Base-by-base conservation (phyloP, 1,140 invertebrate species). In the Hormaphis cornu region DNA sequence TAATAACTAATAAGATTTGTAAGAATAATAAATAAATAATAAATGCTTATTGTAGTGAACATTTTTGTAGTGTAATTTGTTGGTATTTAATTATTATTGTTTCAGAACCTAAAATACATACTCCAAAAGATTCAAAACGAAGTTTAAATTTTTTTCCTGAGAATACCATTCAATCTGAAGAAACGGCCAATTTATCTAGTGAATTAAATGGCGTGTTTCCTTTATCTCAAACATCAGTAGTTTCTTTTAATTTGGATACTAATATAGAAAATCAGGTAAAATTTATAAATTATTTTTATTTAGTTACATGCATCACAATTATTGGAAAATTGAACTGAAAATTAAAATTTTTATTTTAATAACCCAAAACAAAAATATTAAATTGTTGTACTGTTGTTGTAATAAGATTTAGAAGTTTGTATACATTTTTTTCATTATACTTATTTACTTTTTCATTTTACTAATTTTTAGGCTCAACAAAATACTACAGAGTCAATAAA, bases 81-180 rank as follows among this genome's bases (percentile, higher is more conserved):
- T 4, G 4, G 30, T 9, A 6, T 6, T 44, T n/a, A 3, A 44
- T 4, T 44, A 28, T 63, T 63, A 20, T 63, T 30, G 7, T 40
- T 46, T 48, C 66, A 33, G 56, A 22, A 20, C 3, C 33, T 6
- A 70, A 59, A 58, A 24, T 54, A 26, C 33, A 42, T 44, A 26
- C 59, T 37, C 20, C 52, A 53, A 71, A 70, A 54, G 74, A 73
- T 69, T 70, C 72, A 40, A 73, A 73, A 72, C 74, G 73, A 71
- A 74, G 73, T 71, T 70, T 74, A 50, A 66, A 73, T 72, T 74
- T 72, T 59, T 46, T 8, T 63, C 28, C 58, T 12, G 18, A 30
- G 20, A 30, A 63, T 5, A 35, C 16, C 8, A 18, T 20, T 24
- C 26, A 50, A 24, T 20, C 10, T 22, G 12, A 28, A 50, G 30